Evolutionary conservation across 2,113 vertebrate genomes (phyloP).

Genomic region (Phasianus colchicus): DNA sequence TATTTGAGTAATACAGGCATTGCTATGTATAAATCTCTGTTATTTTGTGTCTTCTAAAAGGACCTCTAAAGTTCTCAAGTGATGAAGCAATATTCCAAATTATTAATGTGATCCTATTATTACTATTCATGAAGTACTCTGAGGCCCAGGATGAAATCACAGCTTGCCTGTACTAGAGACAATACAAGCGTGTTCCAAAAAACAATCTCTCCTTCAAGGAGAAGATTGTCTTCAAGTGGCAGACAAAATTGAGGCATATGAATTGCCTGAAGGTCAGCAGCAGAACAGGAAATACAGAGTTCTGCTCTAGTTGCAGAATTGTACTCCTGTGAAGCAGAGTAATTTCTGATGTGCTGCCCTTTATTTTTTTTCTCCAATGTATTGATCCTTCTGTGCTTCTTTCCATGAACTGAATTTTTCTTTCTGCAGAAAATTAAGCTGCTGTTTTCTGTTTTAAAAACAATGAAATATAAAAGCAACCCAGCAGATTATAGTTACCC

Average conservation of each 20-base stretch:
- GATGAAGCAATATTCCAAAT: not conserved
- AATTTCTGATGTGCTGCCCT: not conserved
- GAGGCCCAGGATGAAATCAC: not conserved
- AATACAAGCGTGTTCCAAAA: not conserved
- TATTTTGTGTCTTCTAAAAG: not conserved
- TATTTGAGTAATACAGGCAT: not conserved
- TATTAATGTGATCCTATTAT: not conserved
- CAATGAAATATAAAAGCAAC: not conserved
- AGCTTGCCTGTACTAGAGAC: not conserved
- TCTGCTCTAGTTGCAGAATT: not conserved
- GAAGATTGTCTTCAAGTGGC: not conserved
- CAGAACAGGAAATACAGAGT: not conserved
- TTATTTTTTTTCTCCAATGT: not conserved
- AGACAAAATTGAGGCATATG: not conserved
- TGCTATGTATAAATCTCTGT: not conserved
- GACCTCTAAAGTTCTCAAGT: not conserved
- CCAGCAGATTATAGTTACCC: not conserved
- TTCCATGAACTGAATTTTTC: not conserved
- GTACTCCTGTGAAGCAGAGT: not conserved
- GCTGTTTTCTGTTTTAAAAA: not conserved
- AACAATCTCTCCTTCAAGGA: not conserved
- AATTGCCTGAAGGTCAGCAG: not conserved
- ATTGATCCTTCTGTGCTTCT: not conserved
- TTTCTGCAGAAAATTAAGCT: not conserved
- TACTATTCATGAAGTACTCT: not conserved